Evolutionary conservation across 2,888 invertebrate species (phyloP).

Genomic region (Dasysyrphus albostriatus): DNA sequence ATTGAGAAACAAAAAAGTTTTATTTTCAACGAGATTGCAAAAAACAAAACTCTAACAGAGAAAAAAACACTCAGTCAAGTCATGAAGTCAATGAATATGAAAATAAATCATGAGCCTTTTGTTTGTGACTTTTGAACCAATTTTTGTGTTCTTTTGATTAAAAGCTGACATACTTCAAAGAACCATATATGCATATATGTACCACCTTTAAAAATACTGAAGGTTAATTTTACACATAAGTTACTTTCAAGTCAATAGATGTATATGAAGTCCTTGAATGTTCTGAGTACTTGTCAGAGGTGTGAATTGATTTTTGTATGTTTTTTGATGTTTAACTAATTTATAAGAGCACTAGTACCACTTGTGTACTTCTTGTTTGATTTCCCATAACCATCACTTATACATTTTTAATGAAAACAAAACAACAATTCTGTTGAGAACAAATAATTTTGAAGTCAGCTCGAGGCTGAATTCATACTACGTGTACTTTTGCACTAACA

Average conservation of each 20-base stretch:
- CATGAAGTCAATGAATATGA: not conserved
- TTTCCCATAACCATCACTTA: no score
- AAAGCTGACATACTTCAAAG: not conserved
- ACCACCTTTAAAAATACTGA: not conserved
- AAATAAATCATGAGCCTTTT: not conserved
- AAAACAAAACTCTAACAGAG: not conserved
- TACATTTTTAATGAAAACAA: not conserved
- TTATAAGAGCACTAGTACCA: not conserved
- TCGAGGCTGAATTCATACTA: no score
- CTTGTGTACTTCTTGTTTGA: no score
- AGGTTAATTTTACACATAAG: constrained; percentile 1
- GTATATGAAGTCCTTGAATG: not conserved
- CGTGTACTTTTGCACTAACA: no score
- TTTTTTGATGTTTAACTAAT: not conserved
- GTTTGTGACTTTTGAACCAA: not conserved
- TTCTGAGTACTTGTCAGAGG: not conserved
- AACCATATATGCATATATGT: no score
- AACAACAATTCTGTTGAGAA: not conserved
- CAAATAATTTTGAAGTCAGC: no score
- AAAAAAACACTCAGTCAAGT: not conserved
- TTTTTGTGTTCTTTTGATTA: not conserved
- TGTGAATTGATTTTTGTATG: not conserved
- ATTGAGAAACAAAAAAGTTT: not conserved
- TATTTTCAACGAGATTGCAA: not conserved
- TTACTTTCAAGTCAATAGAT: not conserved